Percentiles rank a stretch among this genome's conserved stretches.
phyloP scores from a whole-genome alignment of 1,140 invertebrate genomes.

The Potamilus streckersoni region DNA sequence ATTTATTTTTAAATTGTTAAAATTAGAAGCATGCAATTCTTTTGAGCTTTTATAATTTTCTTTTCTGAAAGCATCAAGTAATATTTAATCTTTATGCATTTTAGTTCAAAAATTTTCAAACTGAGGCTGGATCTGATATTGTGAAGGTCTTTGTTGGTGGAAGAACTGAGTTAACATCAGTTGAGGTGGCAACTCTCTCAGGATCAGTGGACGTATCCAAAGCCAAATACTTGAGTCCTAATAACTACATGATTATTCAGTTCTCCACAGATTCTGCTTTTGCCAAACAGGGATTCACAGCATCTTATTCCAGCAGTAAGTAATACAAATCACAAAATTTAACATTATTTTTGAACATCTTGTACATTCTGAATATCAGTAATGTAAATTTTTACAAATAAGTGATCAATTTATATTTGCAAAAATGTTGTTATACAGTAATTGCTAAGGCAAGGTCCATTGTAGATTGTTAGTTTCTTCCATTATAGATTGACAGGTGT shows the following conservation, averaged over 20 bases:
- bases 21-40: too few relatives aligned
- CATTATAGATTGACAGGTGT: too few relatives aligned
- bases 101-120: constrained; percentile 18
- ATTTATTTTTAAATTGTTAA: too few relatives aligned
- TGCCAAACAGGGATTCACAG: constrained; percentile 4
- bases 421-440: too few relatives aligned
- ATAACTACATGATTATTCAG: constrained; percentile 24
- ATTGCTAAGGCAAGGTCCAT: too few relatives aligned
- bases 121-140: constrained; percentile 14
- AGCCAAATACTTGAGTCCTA: constrained; percentile 10
- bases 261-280: constrained; percentile 15
- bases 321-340: background rate
- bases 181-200: constrained; percentile 3
- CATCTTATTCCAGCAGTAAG: constrained; percentile 19
- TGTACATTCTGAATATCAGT: too few relatives aligned
- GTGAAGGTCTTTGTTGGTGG: constrained; percentile 14
- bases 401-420: too few relatives aligned
- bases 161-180: constrained; percentile 5
- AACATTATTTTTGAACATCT: too few relatives aligned
- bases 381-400: too few relatives aligned
- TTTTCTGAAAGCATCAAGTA: too few relatives aligned
- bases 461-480: too few relatives aligned
- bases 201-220: background rate
- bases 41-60: too few relatives aligned
- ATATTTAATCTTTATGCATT: background rate